Evolutionary conservation across 2,797 vertebrate genomes (phyloP).

Genomic region (Falco berigora): DNA sequence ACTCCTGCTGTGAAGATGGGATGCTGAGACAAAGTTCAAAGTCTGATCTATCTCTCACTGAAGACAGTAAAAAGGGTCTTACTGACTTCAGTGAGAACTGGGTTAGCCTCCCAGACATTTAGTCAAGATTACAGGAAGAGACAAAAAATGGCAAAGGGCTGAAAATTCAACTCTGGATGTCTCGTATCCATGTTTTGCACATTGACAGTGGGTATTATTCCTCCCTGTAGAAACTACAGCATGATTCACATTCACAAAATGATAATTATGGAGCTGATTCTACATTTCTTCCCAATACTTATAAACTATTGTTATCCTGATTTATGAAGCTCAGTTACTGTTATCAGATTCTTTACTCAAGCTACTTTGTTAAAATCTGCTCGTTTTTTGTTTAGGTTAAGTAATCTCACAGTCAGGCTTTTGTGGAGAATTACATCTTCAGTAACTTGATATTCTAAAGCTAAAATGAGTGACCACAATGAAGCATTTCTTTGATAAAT

Average conservation of each 20-base stretch:
- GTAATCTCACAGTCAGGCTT: neutral
- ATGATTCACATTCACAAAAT: neutral
- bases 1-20: neutral
- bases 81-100: neutral
- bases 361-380: neutral
- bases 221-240: neutral
- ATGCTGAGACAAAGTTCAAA: neutral
- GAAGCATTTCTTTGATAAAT: slow-evolving; percentile 32
- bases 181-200: neutral
- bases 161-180: neutral
- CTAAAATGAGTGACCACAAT: neutral
- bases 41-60: neutral
- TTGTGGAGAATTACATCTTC: neutral
- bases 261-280: neutral
- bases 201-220: neutral
- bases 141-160: neutral
- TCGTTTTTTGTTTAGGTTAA: neutral
- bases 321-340: neutral
- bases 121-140: neutral
- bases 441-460: slow-evolving; percentile 31
- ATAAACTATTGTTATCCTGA: neutral
- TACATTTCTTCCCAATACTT: neutral
- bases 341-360: neutral
- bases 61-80: neutral
- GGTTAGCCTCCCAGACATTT: neutral